These are phyloP conservation scores for Keiferia lycopersicella DNA, from an alignment of 2,888 invertebrate genomes.

Conservation along the genomic window DNA sequence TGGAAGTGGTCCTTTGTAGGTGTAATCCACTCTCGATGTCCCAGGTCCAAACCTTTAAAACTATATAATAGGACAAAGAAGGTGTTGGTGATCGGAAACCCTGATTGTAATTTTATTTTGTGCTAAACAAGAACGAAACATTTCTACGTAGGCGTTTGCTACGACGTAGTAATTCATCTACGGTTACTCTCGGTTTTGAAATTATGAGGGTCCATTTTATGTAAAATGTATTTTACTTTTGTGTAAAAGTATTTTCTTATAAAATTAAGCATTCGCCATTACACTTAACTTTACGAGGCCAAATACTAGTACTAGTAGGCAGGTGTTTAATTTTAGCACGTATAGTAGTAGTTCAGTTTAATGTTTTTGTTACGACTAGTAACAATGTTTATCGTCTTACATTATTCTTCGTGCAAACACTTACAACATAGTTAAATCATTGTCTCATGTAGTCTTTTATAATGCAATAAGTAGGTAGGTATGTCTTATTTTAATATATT, in stretches of 20 bases:
- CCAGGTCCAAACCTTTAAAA: neutral
- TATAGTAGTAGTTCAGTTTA: constrained; percentile 23
- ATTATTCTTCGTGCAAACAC: constrained; percentile 3
- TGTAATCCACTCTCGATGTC: constrained; percentile 15
- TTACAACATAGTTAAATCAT: neutral
- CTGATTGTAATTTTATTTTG: neutral
- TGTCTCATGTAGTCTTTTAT: neutral
- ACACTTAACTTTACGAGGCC: constrained; percentile 20
- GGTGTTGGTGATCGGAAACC: neutral
- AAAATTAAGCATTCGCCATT: neutral
- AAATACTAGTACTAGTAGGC: constrained; percentile 17
- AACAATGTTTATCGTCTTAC: constrained; percentile 18
- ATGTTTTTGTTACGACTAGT: constrained; percentile 29
- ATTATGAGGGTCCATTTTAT: neutral
- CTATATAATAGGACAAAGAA: neutral
- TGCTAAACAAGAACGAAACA: neutral
- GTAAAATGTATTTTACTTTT: no score
- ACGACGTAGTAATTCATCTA: neutral
- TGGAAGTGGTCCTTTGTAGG: constrained; percentile 8
- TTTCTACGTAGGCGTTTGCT: neutral
- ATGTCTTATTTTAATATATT: constrained; percentile 6
- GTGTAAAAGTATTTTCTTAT: neutral
- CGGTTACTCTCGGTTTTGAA: neutral
- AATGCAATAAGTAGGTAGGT: no score
- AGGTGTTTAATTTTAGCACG: constrained; percentile 27